Percentiles rank a stretch among this genome's conserved stretches.
These are phyloP conservation scores for Oscheius sp. DNA, from an alignment of 2,888 invertebrate genomes.

Conservation along the genomic window DNA sequence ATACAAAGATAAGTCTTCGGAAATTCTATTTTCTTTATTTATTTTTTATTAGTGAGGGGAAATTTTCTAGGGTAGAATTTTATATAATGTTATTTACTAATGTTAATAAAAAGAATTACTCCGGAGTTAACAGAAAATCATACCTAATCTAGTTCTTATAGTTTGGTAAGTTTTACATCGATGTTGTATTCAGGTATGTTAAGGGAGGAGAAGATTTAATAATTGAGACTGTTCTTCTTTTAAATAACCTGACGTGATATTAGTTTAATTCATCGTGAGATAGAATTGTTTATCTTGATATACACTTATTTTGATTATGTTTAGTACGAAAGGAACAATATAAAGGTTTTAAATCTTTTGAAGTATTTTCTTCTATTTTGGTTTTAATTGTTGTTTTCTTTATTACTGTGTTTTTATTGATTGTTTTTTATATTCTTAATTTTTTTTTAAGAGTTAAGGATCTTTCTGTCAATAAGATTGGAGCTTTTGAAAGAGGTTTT, in stretches of 20 bases:
- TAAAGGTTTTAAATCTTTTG: slow-evolving; percentile 59
- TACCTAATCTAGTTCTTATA: slow-evolving; percentile 64
- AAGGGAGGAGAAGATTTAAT: slow-evolving; percentile 58
- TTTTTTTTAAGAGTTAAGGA: slow-evolving; percentile 57
- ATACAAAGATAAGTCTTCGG: slow-evolving; percentile 66
- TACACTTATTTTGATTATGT: slow-evolving; percentile 52
- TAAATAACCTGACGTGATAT: slow-evolving; percentile 65
- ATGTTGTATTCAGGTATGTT: slow-evolving; percentile 62
- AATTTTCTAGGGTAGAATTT: slow-evolving; percentile 66
- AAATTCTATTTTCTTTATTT: slow-evolving; percentile 61
- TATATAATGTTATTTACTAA: slow-evolving; percentile 63
- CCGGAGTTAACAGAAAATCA: slow-evolving; percentile 70
- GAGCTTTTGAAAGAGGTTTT: slow-evolving; percentile 60
- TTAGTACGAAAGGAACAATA: slow-evolving; percentile 66
- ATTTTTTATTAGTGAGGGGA: slow-evolving; percentile 41
- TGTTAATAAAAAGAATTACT: slow-evolving; percentile 65
- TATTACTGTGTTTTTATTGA: slow-evolving; percentile 54
- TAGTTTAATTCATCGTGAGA: slow-evolving; percentile 68
- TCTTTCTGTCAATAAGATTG: slow-evolving; percentile 50
- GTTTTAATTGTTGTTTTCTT: slow-evolving; percentile 48
- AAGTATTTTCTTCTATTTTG: slow-evolving; percentile 52
- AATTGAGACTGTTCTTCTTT: slow-evolving; percentile 65
- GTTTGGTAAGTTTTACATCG: slow-evolving; percentile 65
- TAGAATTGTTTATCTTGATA: slow-evolving; percentile 68
- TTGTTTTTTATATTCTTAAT: slow-evolving; percentile 57